Conservation (phyloP, 2,888 invertebrate species). For the Dascillus cervinus region DNA sequence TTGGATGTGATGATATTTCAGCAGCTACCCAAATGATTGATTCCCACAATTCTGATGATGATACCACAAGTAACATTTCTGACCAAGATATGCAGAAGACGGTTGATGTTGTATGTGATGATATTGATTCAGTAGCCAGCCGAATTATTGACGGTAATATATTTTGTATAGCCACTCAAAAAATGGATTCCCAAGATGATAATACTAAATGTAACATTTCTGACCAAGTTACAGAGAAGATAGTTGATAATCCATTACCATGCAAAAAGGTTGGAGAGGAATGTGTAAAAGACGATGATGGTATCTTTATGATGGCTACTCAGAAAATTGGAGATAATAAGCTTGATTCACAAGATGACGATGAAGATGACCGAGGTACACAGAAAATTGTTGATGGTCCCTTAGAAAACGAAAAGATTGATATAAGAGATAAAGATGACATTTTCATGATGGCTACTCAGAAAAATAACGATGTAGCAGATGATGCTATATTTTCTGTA, state of each 20-base stretch:
- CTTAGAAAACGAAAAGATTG: too few relatives aligned
- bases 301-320: constrained; percentile 4
- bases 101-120: not conserved
- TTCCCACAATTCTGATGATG: too few relatives aligned
- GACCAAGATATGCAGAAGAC: not conserved
- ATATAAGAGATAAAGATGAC: constrained; percentile 6
- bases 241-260: not conserved
- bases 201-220: not conserved
- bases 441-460: constrained; percentile 14
- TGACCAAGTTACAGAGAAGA: constrained; percentile 12
- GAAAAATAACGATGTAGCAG: constrained; percentile 7
- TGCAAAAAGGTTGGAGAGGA: not conserved
- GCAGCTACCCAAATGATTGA: too few relatives aligned
- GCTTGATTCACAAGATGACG: constrained; percentile 2
- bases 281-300: constrained; percentile 1
- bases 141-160: constrained; percentile 13
- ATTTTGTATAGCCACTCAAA: constrained; percentile 18
- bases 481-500: too few relatives aligned
- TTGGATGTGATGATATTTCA: too few relatives aligned
- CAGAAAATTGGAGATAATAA: not conserved
- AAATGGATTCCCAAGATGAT: constrained; percentile 8
- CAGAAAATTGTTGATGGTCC: not conserved
- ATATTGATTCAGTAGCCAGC: not conserved
- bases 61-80: not conserved
- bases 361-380: not conserved